Conservation (phyloP, 2,113 vertebrate genomes). For the Platycercus adscitus region DNA sequence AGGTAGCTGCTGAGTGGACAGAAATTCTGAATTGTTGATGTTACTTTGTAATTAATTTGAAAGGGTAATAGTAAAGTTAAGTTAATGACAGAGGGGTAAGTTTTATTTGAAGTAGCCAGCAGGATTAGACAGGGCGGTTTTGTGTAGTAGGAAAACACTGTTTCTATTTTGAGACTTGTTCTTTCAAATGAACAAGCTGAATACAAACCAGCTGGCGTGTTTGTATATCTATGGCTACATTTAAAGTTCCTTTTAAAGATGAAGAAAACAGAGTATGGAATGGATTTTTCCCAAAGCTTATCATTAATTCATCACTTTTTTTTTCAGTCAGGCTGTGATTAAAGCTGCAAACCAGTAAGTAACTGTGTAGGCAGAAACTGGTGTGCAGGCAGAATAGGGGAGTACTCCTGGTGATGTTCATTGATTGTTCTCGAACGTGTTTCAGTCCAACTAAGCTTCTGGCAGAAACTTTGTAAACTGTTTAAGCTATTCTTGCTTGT, state of each 20-base stretch:
- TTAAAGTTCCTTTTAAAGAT: slow-evolving; percentile 10
- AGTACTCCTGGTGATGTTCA: not conserved
- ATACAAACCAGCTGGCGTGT: not conserved
- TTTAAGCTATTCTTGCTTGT: not conserved
- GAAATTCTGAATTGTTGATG: not conserved
- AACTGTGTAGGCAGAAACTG: not conserved
- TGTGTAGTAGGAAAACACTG: slow-evolving; percentile 13
- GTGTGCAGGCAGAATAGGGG: not conserved
- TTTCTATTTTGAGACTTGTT: slow-evolving; percentile 25
- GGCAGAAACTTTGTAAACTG: not conserved
- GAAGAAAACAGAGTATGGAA: slow-evolving; percentile 16
- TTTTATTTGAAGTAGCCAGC: not conserved
- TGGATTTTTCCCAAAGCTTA: not conserved
- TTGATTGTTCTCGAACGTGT: not conserved
- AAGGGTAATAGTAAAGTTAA: slow-evolving; percentile 11
- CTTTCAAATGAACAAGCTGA: slow-evolving; percentile 30
- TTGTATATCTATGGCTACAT: slow-evolving; percentile 3
- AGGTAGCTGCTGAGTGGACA: not conserved
- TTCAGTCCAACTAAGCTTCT: not conserved
- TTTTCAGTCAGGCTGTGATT: slow-evolving; percentile 27
- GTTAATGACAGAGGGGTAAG: not conserved
- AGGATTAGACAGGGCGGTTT: not conserved
- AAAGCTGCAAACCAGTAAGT: not conserved
- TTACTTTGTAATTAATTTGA: slow-evolving; percentile 10
- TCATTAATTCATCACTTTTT: slow-evolving; percentile 39